Evolutionary conservation across 1,140 invertebrate genomes (phyloP).

Genomic region (Hyles euphorbiae): DNA sequence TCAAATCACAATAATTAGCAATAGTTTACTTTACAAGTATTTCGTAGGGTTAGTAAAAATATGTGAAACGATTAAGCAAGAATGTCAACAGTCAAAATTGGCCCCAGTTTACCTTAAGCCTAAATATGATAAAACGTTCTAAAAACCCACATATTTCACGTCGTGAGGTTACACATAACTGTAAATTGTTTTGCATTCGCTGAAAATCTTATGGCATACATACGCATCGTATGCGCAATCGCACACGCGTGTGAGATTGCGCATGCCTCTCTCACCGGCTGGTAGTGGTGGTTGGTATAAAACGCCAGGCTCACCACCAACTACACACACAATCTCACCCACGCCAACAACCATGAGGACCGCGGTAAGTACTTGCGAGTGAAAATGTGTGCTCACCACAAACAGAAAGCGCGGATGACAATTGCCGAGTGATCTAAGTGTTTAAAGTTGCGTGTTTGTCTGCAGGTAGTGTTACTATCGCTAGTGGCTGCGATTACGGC

Average conservation of each 20-base stretch:
- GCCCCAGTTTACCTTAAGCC: no score
- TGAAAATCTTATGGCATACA: slow-evolving; percentile 7
- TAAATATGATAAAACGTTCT: no score
- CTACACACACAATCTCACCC: slow-evolving; percentile 45
- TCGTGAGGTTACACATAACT: slow-evolving; percentile 1
- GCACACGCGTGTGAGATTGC: neutral
- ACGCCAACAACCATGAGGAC: slow-evolving; percentile 50
- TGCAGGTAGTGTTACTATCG: slow-evolving; percentile 53
- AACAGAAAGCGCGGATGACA: neutral
- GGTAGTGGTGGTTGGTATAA: slow-evolving; percentile 59
- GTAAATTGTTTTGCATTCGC: slow-evolving; percentile 7
- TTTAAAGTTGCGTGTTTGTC: slow-evolving; percentile 19
- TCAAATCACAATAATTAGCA: no score
- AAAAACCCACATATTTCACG: no score
- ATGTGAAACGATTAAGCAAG: no score
- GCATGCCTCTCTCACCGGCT: neutral
- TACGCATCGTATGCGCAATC: neutral
- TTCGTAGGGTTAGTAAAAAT: no score
- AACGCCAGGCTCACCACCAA: slow-evolving; percentile 16
- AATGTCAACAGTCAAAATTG: no score
- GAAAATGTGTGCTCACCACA: slow-evolving; percentile 38
- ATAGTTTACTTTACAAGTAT: no score
- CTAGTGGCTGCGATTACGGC: slow-evolving; percentile 44
- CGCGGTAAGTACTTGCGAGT: slow-evolving; percentile 57
- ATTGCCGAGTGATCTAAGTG: no score